Evolutionary conservation across 2,888 invertebrate species (phyloP).

Genomic region (Neoascia interrupta): DNA sequence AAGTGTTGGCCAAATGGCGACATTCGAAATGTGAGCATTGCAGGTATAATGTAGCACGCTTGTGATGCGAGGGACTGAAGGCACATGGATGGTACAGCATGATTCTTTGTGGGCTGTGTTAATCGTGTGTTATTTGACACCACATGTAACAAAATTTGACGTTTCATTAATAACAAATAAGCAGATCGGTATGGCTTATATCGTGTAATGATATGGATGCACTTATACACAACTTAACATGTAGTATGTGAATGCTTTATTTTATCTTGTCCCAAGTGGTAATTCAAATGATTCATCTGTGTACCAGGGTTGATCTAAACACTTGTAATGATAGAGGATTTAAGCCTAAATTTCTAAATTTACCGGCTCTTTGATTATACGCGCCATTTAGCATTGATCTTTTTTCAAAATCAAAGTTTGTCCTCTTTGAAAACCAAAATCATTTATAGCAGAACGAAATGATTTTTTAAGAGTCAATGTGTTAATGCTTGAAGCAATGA

Average conservation of each 20-base stretch:
- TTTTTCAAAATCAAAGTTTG: too few relatives aligned
- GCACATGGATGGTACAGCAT: conserved; percentile 8
- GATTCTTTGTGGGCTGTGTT: conserved; percentile 20
- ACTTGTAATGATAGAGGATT: background rate
- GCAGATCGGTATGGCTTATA: conserved; percentile 25
- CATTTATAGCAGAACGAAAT: too few relatives aligned
- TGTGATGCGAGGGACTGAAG: conserved; percentile 4
- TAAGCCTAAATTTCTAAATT: background rate
- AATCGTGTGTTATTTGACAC: conserved; percentile 57
- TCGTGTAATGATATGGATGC: conserved; percentile 25
- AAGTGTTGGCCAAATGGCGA: conserved; percentile 55
- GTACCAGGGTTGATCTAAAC: background rate
- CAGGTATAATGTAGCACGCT: conserved; percentile 19
- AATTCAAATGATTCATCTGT: background rate
- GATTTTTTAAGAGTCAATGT: too few relatives aligned
- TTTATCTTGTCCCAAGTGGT: background rate
- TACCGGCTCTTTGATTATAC: background rate
- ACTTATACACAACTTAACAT: background rate
- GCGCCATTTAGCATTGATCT: too few relatives aligned
- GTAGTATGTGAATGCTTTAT: conserved; percentile 15
- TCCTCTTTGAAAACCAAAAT: too few relatives aligned
- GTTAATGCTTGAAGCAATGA: too few relatives aligned
- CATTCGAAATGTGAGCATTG: conserved; percentile 56
- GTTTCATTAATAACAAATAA: conserved; percentile 57
- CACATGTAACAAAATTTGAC: conserved; percentile 49